These are phyloP conservation scores for Ooceraea biroi DNA, from an alignment of 1,140 invertebrate species.

Conservation along the genomic window DNA sequence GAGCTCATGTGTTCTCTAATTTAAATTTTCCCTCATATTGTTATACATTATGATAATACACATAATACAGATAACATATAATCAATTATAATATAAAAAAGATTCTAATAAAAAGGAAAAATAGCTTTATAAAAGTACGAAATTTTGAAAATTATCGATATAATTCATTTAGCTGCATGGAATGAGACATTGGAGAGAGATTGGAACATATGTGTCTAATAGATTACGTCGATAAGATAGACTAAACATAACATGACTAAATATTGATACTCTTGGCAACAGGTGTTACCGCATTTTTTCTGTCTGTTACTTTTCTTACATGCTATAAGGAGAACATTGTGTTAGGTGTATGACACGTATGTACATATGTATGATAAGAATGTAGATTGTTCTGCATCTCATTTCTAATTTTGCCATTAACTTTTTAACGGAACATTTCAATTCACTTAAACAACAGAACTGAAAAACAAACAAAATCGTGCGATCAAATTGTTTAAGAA, in stretches of 20 bases:
- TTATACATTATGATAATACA: not conserved
- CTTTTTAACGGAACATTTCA: not conserved
- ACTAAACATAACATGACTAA: slow-evolving; percentile 23
- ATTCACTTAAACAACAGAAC: not conserved
- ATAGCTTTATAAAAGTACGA: not conserved
- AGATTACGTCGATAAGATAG: not conserved
- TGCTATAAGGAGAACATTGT: not conserved
- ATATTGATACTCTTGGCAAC: slow-evolving; percentile 37
- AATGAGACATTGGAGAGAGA: not conserved
- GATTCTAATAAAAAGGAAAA: too few species aligned
- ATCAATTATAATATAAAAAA: not conserved
- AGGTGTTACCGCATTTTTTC: slow-evolving; percentile 30
- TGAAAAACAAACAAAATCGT: not conserved
- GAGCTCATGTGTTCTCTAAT: not conserved
- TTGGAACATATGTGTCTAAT: not conserved
- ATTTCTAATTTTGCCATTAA: slow-evolving; percentile 15
- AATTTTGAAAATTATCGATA: not conserved
- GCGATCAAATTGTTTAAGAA: not conserved
- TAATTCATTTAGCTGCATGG: not conserved
- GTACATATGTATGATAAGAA: not conserved
- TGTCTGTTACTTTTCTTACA: slow-evolving; percentile 4
- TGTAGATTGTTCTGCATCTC: not conserved
- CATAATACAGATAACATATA: too few species aligned
- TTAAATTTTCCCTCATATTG: not conserved
- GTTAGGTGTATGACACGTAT: not conserved